phyloP scores from a whole-genome alignment of 64 coral and sea anemone genomes.

The Montipora foliosa region DNA sequence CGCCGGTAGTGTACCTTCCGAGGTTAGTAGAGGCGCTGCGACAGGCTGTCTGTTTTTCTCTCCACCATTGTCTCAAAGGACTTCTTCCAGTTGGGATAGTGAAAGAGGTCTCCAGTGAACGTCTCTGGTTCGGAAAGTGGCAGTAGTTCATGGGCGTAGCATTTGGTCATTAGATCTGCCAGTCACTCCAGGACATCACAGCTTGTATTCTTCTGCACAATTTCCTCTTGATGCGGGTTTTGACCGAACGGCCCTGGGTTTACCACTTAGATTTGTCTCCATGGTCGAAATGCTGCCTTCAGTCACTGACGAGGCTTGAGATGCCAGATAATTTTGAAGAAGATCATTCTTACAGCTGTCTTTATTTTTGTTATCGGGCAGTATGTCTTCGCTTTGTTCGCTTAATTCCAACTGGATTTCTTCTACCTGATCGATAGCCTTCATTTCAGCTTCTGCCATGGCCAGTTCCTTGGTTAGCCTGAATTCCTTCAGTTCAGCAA shows the following conservation, averaged over 20 bases:
- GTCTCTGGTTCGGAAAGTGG: slow-evolving; percentile 55
- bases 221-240: no score
- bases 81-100: background rate
- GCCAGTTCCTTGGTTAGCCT: background rate
- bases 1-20: slow-evolving; percentile 39
- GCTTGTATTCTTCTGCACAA: background rate
- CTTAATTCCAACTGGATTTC: background rate
- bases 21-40: slow-evolving; percentile 47
- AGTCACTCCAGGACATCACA: slow-evolving; percentile 2
- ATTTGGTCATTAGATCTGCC: slow-evolving; percentile 38
- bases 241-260: no score
- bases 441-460: background rate
- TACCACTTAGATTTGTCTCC: background rate
- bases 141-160: background rate
- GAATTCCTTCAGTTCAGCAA: background rate
- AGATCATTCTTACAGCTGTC: background rate
- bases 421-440: slow-evolving; percentile 11
- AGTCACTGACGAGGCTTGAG: background rate
- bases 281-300: background rate
- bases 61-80: slow-evolving; percentile 19
- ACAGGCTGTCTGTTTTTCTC: no score
- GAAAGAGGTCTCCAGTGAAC: background rate
- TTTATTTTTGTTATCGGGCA: background rate
- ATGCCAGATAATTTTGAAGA: background rate
- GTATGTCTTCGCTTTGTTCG: background rate